phyloP scores from a whole-genome alignment of 2,888 invertebrate genomes.

The Geotrupes spiniger region DNA sequence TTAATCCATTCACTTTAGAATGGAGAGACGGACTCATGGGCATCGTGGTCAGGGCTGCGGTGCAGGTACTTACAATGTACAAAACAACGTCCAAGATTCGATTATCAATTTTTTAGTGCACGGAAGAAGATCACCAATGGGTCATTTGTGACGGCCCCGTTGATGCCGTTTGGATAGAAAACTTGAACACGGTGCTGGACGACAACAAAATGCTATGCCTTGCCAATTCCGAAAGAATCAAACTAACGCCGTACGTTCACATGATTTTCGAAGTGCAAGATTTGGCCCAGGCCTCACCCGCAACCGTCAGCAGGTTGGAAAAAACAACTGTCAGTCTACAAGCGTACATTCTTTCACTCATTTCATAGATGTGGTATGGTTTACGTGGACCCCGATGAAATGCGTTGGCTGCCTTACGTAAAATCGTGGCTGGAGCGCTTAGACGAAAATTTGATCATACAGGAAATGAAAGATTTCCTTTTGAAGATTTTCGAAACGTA shows the following conservation, averaged over 20 bases:
- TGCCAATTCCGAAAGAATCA: constrained; percentile 88
- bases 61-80: constrained; percentile 49
- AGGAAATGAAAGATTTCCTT: constrained; percentile 63
- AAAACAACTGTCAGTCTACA: no score
- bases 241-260: constrained; percentile 82
- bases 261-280: constrained; percentile 88
- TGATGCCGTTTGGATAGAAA: constrained; percentile 93
- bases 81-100: no score
- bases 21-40: constrained; percentile 90
- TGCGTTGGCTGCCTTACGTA: constrained; percentile 78
- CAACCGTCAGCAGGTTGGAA: constrained; percentile 76
- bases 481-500: constrained; percentile 63
- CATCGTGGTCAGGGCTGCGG: constrained; percentile 60
- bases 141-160: constrained; percentile 89
- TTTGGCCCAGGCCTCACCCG: constrained; percentile 85
- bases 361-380: constrained; percentile 76
- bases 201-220: constrained; percentile 92
- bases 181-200: constrained; percentile 88
- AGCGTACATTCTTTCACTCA: neutral
- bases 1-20: constrained; percentile 79
- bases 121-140: constrained; percentile 80
- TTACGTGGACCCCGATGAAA: constrained; percentile 80
- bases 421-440: constrained; percentile 70
- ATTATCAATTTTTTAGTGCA: constrained; percentile 37
- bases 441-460: constrained; percentile 52